These are phyloP conservation scores for Cristatella mucedo DNA, from an alignment of 2,888 invertebrate species.

Conservation along the genomic window DNA sequence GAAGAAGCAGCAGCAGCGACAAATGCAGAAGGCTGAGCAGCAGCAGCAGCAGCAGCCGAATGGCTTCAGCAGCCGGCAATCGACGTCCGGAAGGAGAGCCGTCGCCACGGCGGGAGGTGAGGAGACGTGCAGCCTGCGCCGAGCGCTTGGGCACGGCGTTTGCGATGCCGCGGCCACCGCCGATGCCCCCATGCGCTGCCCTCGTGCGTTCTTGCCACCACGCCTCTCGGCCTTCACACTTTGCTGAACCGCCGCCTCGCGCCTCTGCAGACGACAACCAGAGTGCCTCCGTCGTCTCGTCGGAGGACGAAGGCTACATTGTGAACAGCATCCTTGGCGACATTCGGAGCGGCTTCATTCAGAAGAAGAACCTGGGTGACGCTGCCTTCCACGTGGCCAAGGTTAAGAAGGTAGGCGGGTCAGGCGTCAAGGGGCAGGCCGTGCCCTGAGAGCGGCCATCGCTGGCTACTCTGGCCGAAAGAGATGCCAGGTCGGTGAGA, in stretches of 20 bases:
- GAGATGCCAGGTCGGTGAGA: no score
- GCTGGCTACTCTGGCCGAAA: no score
- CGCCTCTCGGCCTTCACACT: not conserved
- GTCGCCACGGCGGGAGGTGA: no score
- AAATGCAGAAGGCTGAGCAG: constrained; percentile 50
- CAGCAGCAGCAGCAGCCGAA: constrained; percentile 10
- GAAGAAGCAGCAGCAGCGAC: constrained; percentile 63
- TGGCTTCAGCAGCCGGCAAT: no score
- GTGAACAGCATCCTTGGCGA: constrained; percentile 31
- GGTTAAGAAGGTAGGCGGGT: constrained; percentile 23
- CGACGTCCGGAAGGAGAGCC: no score
- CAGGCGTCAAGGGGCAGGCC: no score
- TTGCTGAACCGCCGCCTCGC: not conserved
- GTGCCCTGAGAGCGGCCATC: no score
- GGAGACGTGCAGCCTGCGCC: no score
- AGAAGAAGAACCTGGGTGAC: constrained; percentile 19
- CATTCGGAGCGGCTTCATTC: constrained; percentile 26
- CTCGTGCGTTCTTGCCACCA: not conserved
- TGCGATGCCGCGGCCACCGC: no score
- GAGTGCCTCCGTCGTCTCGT: constrained; percentile 11
- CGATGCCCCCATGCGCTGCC: no score
- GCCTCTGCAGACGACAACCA: not conserved
- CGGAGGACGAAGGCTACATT: constrained; percentile 15
- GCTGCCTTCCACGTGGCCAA: constrained; percentile 25
- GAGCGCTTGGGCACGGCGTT: no score